phyloP scores from a whole-genome alignment of 2,888 invertebrate genomes.

The Drosophila aldrichi region DNA sequence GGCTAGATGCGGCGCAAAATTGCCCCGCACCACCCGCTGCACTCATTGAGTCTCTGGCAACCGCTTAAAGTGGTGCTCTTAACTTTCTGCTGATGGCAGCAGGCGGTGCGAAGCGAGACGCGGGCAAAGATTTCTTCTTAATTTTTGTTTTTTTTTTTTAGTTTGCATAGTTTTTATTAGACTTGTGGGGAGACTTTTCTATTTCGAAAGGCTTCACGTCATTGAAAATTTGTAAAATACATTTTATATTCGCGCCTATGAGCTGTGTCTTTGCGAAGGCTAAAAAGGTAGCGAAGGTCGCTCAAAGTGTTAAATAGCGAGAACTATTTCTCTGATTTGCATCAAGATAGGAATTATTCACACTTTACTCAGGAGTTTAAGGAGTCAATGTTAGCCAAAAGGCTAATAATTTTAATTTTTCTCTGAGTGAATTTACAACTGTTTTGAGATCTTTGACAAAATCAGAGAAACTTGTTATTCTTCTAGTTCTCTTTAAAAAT shows the following conservation, averaged over 20 bases:
- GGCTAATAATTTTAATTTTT: too few species aligned
- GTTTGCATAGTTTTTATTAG: conserved; percentile 57
- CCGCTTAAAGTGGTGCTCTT: conserved; percentile 70
- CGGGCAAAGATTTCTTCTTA: conserved; percentile 39
- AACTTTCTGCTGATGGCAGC: conserved; percentile 78
- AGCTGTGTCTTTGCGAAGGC: conserved; percentile 11
- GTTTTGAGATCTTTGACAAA: too few species aligned
- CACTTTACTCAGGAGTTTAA: neutral
- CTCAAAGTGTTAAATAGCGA: neutral
- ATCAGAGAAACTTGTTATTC: too few species aligned
- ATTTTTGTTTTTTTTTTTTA: conserved; percentile 16
- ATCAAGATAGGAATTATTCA: neutral
- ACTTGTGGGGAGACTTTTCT: conserved; percentile 42
- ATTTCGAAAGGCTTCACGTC: conserved; percentile 53
- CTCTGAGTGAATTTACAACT: too few species aligned
- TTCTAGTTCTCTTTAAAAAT: too few species aligned
- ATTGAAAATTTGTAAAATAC: conserved; percentile 53
- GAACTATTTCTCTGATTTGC: neutral
- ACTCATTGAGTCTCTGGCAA: conserved; percentile 1
- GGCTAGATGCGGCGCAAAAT: conserved; percentile 30
- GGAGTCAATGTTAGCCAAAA: too few species aligned
- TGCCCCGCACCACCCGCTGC: conserved; percentile 6
- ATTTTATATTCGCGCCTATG: conserved; percentile 20
- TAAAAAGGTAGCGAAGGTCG: conserved; percentile 45
- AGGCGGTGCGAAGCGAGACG: conserved; percentile 11